These are phyloP conservation scores for Campoletis raptor DNA, from an alignment of 2,888 invertebrate genomes.

Conservation along the genomic window DNA sequence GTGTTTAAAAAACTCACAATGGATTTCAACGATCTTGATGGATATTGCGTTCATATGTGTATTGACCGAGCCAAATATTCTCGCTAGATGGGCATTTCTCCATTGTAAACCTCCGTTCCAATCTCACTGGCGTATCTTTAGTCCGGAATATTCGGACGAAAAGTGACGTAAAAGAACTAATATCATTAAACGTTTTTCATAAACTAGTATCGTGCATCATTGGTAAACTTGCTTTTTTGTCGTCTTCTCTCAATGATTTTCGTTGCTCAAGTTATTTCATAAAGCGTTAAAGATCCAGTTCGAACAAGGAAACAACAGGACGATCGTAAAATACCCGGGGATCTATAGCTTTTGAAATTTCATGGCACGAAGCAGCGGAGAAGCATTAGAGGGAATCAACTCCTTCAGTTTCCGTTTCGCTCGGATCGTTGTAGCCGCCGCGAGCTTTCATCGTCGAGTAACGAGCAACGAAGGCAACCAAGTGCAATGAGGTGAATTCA, in stretches of 20 bases:
- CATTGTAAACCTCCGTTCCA: conserved; percentile 61
- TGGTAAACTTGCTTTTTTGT: neutral
- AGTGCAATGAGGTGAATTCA: conserved; percentile 41
- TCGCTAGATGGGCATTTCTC: conserved; percentile 58
- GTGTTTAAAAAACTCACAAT: conserved; percentile 62
- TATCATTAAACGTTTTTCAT: neutral
- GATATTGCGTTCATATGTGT: conserved; percentile 73
- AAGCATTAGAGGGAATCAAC: conserved; percentile 29
- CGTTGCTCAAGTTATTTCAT: neutral
- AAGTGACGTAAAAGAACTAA: neutral
- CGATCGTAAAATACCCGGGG: conserved; percentile 34
- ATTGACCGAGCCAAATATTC: conserved; percentile 74
- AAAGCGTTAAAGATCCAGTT: conserved; percentile 50
- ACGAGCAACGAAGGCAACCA: conserved; percentile 58
- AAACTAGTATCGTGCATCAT: neutral
- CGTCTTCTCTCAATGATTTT: conserved; percentile 41
- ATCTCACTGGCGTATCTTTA: conserved; percentile 39
- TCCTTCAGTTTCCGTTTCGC: conserved; percentile 55
- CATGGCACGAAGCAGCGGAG: conserved; percentile 25
- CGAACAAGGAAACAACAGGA: conserved; percentile 45
- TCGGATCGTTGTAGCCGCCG: conserved; percentile 7
- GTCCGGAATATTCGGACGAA: conserved; percentile 24
- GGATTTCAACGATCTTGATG: conserved; percentile 59
- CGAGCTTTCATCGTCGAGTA: conserved; percentile 42
- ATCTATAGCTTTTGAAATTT: conserved; percentile 52